Conservation (phyloP, 2,888 invertebrate genomes). For the Ctena decussata region DNA sequence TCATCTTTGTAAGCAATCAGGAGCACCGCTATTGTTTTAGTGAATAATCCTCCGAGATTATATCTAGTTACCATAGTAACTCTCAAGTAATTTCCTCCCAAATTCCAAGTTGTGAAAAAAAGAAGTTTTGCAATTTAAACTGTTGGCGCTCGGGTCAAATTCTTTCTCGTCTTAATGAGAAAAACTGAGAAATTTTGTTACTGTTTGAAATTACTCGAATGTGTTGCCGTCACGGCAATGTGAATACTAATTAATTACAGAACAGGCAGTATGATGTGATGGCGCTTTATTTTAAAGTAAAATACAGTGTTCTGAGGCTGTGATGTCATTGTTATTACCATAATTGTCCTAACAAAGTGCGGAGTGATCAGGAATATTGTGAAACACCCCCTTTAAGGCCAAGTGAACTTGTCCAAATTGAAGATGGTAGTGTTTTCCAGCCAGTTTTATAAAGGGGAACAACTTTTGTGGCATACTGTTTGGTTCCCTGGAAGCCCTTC, state of each 20-base stretch:
- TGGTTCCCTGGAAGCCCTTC: too few species aligned
- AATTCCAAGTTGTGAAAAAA: slow-evolving; percentile 16
- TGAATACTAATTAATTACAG: not conserved
- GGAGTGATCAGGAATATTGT: too few species aligned
- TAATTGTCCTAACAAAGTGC: too few species aligned
- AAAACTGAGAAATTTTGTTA: slow-evolving; percentile 12
- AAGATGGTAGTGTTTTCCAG: too few species aligned
- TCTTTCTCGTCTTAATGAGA: not conserved
- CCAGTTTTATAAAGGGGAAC: too few species aligned
- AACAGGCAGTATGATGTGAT: not conserved
- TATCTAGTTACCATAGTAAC: slow-evolving; percentile 8
- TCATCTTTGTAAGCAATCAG: slow-evolving; percentile 14
- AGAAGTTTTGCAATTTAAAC: slow-evolving; percentile 17
- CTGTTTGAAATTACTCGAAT: not conserved
- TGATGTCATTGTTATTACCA: too few species aligned
- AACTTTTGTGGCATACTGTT: too few species aligned
- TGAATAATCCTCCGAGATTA: slow-evolving; percentile 8
- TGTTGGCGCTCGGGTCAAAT: slow-evolving; percentile 14
- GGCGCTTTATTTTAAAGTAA: too few species aligned
- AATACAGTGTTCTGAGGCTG: too few species aligned
- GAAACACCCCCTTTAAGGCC: too few species aligned
- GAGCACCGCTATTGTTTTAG: slow-evolving; percentile 7
- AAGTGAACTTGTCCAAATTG: too few species aligned
- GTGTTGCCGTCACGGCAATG: not conserved
- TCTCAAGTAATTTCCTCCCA: slow-evolving; percentile 13